phyloP scores from a whole-genome alignment of 2,113 vertebrate genomes.

The Caretta caretta region DNA sequence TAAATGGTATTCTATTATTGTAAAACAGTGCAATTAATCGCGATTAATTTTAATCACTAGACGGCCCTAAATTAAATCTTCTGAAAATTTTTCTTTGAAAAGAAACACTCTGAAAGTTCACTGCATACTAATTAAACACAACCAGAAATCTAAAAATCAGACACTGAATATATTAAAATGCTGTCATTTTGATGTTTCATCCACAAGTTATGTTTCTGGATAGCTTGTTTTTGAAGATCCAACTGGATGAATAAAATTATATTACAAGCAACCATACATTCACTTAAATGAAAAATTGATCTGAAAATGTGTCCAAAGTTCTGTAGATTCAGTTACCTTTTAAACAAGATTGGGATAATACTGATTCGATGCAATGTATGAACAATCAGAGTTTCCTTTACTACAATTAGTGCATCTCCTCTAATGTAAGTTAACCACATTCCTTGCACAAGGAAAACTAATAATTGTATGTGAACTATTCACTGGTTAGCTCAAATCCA shows the following conservation, averaged over 20 bases:
- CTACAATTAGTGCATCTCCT: background rate
- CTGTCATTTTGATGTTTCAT: background rate
- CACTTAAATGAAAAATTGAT: background rate
- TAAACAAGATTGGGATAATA: background rate
- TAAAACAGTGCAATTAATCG: too few species aligned
- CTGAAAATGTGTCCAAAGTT: background rate
- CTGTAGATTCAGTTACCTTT: background rate
- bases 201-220: background rate
- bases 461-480: background rate
- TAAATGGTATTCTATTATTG: too few species aligned
- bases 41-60: too few species aligned
- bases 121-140: background rate
- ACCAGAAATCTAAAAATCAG: background rate
- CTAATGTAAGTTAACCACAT: background rate
- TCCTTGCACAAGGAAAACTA: background rate
- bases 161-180: background rate
- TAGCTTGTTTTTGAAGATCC: background rate
- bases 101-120: background rate
- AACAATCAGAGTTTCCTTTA: background rate
- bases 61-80: background rate
- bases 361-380: background rate
- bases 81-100: background rate
- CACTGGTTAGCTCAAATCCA: background rate
- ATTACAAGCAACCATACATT: background rate
- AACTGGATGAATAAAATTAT: background rate